Evolutionary conservation across 2,113 vertebrate species (phyloP).

Genomic region (Uropsilus gracilis): DNA sequence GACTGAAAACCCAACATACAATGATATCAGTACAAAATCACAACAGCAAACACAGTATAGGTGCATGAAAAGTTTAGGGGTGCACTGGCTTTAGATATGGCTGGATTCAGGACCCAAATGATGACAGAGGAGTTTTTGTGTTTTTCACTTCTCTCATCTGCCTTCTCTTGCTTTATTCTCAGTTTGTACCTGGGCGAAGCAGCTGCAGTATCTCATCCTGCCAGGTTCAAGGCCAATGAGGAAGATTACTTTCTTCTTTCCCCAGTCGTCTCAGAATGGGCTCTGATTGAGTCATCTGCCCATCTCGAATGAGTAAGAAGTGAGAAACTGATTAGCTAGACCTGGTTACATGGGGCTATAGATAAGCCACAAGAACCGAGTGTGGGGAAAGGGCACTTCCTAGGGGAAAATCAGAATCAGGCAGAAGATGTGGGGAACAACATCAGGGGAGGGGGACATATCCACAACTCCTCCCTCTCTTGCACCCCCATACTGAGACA

Average conservation of each 20-base stretch:
- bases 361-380: not conserved
- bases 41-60: not conserved
- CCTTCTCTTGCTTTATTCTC: slow-evolving; percentile 15
- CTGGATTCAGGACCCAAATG: not conserved
- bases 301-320: not conserved
- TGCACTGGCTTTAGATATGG: not conserved
- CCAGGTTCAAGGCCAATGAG: not conserved
- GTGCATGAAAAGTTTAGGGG: not conserved
- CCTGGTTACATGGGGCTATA: not conserved
- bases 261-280: not conserved
- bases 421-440: not conserved
- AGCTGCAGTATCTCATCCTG: not conserved
- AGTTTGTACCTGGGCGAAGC: not conserved
- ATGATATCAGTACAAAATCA: not conserved
- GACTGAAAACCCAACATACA: not conserved
- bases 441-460: not conserved
- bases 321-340: not conserved
- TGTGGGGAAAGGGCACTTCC: not conserved
- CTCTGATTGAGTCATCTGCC: slow-evolving; percentile 24
- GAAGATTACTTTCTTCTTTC: not conserved
- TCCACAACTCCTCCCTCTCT: no score
- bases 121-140: not conserved
- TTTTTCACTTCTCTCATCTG: not conserved
- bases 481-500: not conserved
- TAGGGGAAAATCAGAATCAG: not conserved